phyloP scores from a whole-genome alignment of 2,888 invertebrate species.

The Eupithecia insigniata region DNA sequence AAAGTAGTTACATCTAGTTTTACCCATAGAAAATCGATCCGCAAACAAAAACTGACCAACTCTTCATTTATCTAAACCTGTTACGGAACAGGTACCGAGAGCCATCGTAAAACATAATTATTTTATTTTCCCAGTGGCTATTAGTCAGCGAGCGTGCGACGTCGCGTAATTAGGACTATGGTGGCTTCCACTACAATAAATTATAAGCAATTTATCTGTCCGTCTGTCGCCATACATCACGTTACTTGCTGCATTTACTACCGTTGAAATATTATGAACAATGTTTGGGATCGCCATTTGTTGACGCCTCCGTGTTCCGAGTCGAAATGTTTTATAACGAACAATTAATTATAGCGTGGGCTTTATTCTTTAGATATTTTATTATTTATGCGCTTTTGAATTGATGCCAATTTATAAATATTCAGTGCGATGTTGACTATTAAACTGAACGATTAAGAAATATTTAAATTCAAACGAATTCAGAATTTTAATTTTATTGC shows the following conservation, averaged over 20 bases:
- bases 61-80: constrained; percentile 25
- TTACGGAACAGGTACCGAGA: constrained; percentile 25
- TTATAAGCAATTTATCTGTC: constrained; percentile 83
- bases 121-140: constrained; percentile 54
- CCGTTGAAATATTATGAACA: constrained; percentile 78
- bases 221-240: constrained; percentile 81
- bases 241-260: constrained; percentile 67
- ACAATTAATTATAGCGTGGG: constrained; percentile 30
- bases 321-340: constrained; percentile 36
- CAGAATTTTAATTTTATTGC: constrained; percentile 32
- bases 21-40: constrained; percentile 7
- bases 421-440: constrained; percentile 20
- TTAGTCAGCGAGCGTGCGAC: constrained; percentile 60
- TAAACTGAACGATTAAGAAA: constrained; percentile 30
- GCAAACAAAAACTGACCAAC: constrained; percentile 19
- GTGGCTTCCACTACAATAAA: constrained; percentile 78
- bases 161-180: constrained; percentile 72
- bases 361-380: constrained; percentile 29
- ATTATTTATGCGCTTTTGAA: constrained; percentile 19
- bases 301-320: constrained; percentile 53
- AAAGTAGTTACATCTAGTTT: constrained; percentile 18
- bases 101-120: constrained; percentile 38
- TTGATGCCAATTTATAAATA: constrained; percentile 25
- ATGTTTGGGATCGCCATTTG: constrained; percentile 60
- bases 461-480: constrained; percentile 24